Percentiles rank a stretch among this genome's conserved stretches.
Conservation (phyloP, 2,797 vertebrate species). For the Bovichtus variegatus region DNA sequence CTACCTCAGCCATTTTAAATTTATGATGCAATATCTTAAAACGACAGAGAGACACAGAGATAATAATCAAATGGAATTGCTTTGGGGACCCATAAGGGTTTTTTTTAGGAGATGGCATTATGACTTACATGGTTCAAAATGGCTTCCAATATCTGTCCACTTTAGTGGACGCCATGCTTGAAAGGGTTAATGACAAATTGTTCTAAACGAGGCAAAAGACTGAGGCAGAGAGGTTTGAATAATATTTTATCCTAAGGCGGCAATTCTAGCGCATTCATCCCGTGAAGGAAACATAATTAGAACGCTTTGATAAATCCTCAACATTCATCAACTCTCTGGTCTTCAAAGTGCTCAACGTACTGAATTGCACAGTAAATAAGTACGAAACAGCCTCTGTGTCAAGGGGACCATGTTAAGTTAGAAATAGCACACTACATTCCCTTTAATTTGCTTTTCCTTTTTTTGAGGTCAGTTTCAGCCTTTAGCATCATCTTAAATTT, state of each 20-base stretch:
- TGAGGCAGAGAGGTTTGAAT: constrained; percentile 9
- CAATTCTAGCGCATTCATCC: constrained; percentile 19
- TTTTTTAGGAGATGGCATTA: too few species aligned
- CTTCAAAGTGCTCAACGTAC: constrained; percentile 56
- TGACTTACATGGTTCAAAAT: too few species aligned
- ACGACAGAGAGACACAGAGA: too few species aligned
- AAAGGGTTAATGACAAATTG: constrained; percentile 9
- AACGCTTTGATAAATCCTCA: constrained; percentile 63
- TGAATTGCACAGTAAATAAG: constrained; percentile 58
- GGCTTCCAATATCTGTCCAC: too few species aligned
- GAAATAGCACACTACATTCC: constrained; percentile 59
- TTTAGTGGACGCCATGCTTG: too few species aligned
- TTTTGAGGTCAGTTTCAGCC: constrained; percentile 44
- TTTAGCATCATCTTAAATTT: constrained; percentile 8
- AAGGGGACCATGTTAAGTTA: constrained; percentile 43
- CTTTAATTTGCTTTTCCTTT: constrained; percentile 48
- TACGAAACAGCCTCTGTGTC: constrained; percentile 55
- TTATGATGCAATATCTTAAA: too few species aligned
- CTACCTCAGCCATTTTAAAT: too few species aligned
- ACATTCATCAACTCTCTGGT: constrained; percentile 50
- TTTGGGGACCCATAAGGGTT: too few species aligned
- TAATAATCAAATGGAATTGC: too few species aligned
- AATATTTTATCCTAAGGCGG: constrained; percentile 36
- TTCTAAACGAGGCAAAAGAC: constrained; percentile 17
- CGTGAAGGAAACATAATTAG: constrained; percentile 60